Evolutionary conservation across 1,140 invertebrate genomes (phyloP).

Genomic region (Elymnias hypermnestra): DNA sequence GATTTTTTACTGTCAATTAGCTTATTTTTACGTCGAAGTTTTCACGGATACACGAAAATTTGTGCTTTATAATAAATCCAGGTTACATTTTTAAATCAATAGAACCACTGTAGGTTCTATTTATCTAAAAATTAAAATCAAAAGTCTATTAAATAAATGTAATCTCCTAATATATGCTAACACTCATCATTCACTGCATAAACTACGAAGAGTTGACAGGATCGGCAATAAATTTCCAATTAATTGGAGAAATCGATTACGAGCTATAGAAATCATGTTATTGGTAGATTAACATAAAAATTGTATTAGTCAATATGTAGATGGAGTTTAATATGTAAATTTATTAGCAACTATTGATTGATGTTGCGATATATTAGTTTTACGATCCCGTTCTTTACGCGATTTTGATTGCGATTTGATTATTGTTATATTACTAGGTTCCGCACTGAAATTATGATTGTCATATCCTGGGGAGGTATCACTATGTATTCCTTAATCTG

Average conservation of each 20-base stretch:
- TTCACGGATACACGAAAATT: no score
- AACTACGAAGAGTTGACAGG: not conserved
- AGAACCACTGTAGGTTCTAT: no score
- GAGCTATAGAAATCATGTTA: not conserved
- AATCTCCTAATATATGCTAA: not conserved
- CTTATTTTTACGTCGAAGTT: no score
- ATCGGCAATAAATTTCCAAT: not conserved
- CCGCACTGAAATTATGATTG: no score
- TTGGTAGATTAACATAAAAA: not conserved
- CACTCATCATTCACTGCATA: not conserved
- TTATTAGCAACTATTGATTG: not conserved
- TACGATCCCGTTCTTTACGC: not conserved
- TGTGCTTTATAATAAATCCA: no score
- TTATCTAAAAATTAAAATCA: no score
- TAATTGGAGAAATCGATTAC: slow-evolving; percentile 1
- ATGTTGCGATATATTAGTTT: not conserved
- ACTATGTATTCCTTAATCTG: no score
- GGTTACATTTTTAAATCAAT: no score
- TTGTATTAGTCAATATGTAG: not conserved
- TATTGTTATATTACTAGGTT: no score
- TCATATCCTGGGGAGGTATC: no score
- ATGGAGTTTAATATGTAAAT: slow-evolving; percentile 4
- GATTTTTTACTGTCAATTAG: no score
- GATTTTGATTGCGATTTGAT: not conserved
- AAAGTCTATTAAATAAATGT: no score